Evolutionary conservation across 2,888 invertebrate genomes (phyloP).

Genomic region (Chrysolina oricalcia): DNA sequence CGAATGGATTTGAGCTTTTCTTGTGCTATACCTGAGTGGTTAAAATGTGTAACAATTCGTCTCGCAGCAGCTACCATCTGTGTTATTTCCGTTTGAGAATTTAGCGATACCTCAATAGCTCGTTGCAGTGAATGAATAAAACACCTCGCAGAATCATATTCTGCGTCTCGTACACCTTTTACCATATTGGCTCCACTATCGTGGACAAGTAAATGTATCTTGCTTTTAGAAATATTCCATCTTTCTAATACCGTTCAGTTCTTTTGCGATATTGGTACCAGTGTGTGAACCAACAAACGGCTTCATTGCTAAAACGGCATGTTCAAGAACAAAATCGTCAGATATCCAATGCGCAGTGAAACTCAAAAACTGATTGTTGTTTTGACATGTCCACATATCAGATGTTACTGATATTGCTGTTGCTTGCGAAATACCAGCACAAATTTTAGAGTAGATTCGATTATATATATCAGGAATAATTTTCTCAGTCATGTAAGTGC

Average conservation of each 20-base stretch:
- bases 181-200: no score
- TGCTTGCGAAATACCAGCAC: background rate
- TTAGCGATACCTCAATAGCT: conserved; percentile 45
- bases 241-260: no score
- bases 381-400: conserved; percentile 4
- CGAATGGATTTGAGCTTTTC: conserved; percentile 46
- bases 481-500: background rate
- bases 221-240: no score
- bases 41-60: background rate
- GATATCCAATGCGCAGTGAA: conserved; percentile 48
- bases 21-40: conserved; percentile 50
- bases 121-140: conserved; percentile 56
- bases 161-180: no score
- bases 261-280: conserved; percentile 32
- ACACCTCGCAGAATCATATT: conserved; percentile 48
- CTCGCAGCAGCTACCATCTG: conserved; percentile 3
- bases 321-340: conserved; percentile 45
- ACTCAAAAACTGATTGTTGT: background rate
- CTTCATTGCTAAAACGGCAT: conserved; percentile 58
- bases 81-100: conserved; percentile 49
- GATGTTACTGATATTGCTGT: background rate
- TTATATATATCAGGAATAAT: background rate
- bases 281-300: conserved; percentile 51
- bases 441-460: background rate
- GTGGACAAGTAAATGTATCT: no score